Evolutionary conservation across 1,140 invertebrate genomes (phyloP), one percentile per base, ranked within the genome.

Genomic region (Caenorhabditis brenneri): DNA sequence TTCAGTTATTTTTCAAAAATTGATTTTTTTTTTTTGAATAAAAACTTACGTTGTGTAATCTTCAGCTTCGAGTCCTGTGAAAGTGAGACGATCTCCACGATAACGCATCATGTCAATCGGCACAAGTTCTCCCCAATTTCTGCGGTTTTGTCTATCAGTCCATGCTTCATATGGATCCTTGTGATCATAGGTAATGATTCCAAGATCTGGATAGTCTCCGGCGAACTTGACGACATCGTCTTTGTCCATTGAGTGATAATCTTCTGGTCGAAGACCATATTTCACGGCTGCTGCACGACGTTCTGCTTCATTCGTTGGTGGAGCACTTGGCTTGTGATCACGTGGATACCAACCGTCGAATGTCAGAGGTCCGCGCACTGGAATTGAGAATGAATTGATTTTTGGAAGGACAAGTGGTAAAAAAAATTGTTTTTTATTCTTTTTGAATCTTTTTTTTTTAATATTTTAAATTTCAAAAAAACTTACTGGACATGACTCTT

Each of bases 161-260:
- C 81, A 91, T 33, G 65, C 48, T 48, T 90, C 89, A 86, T 90
- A 90, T 1, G 90, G 90, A 88, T 90, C 89, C 33, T 87, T 86
- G 74, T 90, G 86, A 53, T 88, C 87, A 48, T 79, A 91, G 7
- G 88, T 87, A n/a, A 90, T 58, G 16, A 85, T 46, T 12, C 89
- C 89, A 15, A 90, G 69, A 29, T 90, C 90, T 10, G 89, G 89
- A 39, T 91, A 90, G 80, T 91, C 89, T 48, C 89, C 89, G 22
- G 82, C 84, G n/a, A 60, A 85, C 33, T 55, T 81, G 60, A 85
- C 39, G 22, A 80, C 53, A 42, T 85, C 84, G 22, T 85, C 36
- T 39, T 79, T 80, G 29, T 85, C 51, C 42, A 85, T 85, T 22
- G 81, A 83, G 74, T 74, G 80, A 80, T 91, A 89, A 81, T 90